Conservation (phyloP, 2,888 invertebrate species). For the Apeira syringaria region DNA sequence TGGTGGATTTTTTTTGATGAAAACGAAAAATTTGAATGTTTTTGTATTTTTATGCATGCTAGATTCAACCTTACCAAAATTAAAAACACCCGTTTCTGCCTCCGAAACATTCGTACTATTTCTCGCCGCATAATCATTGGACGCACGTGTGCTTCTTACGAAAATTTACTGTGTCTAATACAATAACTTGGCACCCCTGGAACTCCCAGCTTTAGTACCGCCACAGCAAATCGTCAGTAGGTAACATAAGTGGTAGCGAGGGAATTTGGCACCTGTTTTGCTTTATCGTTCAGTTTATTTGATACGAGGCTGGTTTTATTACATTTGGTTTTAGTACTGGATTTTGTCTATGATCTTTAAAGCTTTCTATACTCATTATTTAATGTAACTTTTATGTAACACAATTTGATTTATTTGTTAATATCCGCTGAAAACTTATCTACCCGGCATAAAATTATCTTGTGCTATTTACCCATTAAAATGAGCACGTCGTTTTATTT, state of each 20-base stretch:
- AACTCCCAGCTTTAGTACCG: slow-evolving; percentile 33
- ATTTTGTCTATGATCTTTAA: not conserved
- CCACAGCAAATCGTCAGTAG: slow-evolving; percentile 25
- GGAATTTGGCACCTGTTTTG: slow-evolving; percentile 7
- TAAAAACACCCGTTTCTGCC: slow-evolving; percentile 14
- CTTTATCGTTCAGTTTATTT: slow-evolving; percentile 14
- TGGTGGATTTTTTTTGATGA: too few relatives aligned
- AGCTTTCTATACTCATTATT: too few relatives aligned
- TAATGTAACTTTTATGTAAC: too few relatives aligned
- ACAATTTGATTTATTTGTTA: too few relatives aligned
- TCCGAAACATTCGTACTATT: slow-evolving; percentile 45
- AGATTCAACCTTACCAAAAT: too few relatives aligned
- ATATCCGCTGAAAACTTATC: too few relatives aligned
- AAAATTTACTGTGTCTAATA: slow-evolving; percentile 71
- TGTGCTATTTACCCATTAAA: too few relatives aligned
- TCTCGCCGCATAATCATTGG: slow-evolving; percentile 54
- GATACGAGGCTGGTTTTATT: not conserved
- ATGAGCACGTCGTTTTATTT: too few relatives aligned
- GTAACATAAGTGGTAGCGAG: slow-evolving; percentile 1
- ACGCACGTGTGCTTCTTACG: slow-evolving; percentile 65
- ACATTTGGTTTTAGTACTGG: not conserved
- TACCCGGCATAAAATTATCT: too few relatives aligned
- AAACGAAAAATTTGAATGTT: too few relatives aligned
- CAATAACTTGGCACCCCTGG: slow-evolving; percentile 59
- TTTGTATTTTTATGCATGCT: too few relatives aligned